Conservation (phyloP, 1,140 invertebrate genomes). For the Phthorimaea operculella region DNA sequence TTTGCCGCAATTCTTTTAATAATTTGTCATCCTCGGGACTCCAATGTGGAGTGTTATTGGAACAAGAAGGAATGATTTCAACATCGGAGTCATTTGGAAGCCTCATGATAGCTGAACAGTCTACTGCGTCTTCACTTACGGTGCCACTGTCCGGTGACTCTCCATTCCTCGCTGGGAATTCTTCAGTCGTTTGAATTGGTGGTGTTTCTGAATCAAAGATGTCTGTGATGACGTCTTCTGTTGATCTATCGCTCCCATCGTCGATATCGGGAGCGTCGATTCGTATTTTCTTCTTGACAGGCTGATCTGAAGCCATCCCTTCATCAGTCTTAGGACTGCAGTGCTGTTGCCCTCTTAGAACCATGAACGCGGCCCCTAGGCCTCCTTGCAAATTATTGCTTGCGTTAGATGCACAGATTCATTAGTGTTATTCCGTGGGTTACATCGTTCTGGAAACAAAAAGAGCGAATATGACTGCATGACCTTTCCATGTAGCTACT, state of each 20-base stretch:
- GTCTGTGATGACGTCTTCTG: slow-evolving; percentile 51
- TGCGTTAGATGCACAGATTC: slow-evolving; percentile 5
- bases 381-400: slow-evolving; percentile 14
- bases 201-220: slow-evolving; percentile 52
- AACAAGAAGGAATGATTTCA: slow-evolving; percentile 48
- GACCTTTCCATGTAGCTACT: slow-evolving; percentile 65
- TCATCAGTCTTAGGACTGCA: slow-evolving; percentile 47
- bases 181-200: slow-evolving; percentile 39
- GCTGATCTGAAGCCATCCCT: slow-evolving; percentile 75
- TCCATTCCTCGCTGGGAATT: slow-evolving; percentile 49
- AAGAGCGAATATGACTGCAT: slow-evolving; percentile 52
- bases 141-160: slow-evolving; percentile 61
- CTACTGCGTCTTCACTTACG: slow-evolving; percentile 63
- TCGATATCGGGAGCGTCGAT: slow-evolving; percentile 70
- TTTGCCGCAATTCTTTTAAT: slow-evolving; percentile 43
- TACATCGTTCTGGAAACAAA: slow-evolving; percentile 51
- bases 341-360: slow-evolving; percentile 35
- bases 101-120: slow-evolving; percentile 50
- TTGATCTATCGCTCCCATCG: slow-evolving; percentile 66
- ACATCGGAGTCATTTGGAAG: slow-evolving; percentile 39
- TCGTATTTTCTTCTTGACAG: slow-evolving; percentile 79
- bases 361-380: slow-evolving; percentile 29
- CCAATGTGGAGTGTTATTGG: slow-evolving; percentile 42
- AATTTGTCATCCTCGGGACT: slow-evolving; percentile 49
- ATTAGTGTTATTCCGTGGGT: slow-evolving; percentile 16